These are phyloP conservation scores for Esox niger DNA, from an alignment of 2,113 vertebrate genomes.

Conservation along the genomic window DNA sequence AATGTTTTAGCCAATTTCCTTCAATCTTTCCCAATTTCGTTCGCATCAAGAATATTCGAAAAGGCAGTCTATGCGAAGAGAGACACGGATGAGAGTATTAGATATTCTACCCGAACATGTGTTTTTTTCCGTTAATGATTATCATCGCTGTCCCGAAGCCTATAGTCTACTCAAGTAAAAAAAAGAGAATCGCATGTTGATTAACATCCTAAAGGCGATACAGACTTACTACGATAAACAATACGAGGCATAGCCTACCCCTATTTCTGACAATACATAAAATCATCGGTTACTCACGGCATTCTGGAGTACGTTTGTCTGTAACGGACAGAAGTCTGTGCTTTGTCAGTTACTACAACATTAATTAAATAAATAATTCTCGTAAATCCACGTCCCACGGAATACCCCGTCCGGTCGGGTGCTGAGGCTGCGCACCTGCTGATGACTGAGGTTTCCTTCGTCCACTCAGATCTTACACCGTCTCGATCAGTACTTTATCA, in stretches of 20 bases:
- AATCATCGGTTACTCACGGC: conserved; percentile 55
- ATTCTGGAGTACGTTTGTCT: conserved; percentile 3
- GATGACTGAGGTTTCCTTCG: conserved; percentile 63
- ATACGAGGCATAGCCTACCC: conserved; percentile 8
- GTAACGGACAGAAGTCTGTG: conserved; percentile 21
- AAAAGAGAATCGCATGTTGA: neutral
- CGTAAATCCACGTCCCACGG: conserved; percentile 45
- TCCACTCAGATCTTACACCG: no score
- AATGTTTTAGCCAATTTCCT: no score
- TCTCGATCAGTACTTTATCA: no score
- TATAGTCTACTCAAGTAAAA: neutral
- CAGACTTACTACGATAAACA: conserved; percentile 35
- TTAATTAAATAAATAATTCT: conserved; percentile 64
- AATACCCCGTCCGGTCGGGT: conserved; percentile 55
- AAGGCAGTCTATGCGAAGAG: neutral
- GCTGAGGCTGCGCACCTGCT: conserved; percentile 66
- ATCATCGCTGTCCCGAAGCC: neutral
- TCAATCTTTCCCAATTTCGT: neutral
- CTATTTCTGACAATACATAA: neutral
- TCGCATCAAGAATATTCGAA: neutral
- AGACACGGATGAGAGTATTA: neutral
- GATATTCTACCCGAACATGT: no score
- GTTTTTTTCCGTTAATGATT: neutral
- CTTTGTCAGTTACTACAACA: conserved; percentile 42
- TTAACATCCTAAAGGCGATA: neutral